Percentiles rank a stretch among this genome's conserved stretches.
These are phyloP conservation scores for Geophilus truncorum DNA, from an alignment of 2,888 invertebrate species.

Conservation along the genomic window DNA sequence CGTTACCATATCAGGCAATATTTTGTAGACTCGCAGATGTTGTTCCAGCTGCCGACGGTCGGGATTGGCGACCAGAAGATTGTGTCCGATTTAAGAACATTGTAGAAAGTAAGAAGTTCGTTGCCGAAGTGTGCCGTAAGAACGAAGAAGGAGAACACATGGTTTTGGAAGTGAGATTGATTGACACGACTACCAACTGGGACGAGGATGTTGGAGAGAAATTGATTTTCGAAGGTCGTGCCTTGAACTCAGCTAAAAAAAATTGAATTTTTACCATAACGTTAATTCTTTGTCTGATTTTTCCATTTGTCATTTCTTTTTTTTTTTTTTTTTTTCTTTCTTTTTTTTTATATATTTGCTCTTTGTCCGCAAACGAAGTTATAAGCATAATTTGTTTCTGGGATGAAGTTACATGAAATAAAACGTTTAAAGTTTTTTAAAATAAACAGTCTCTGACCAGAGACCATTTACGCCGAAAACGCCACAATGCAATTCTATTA, in stretches of 20 bases:
- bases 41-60: too few species aligned
- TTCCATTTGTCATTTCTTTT: neutral
- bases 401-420: too few species aligned
- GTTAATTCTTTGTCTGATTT: too few species aligned
- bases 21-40: constrained; percentile 59
- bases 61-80: constrained; percentile 69
- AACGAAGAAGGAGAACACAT: constrained; percentile 59
- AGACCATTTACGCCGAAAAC: too few species aligned
- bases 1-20: constrained; percentile 62
- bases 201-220: constrained; percentile 64
- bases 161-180: constrained; percentile 61
- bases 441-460: too few species aligned
- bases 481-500: too few species aligned
- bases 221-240: constrained; percentile 61
- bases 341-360: too few species aligned
- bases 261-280: neutral
- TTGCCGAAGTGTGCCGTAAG: constrained; percentile 57
- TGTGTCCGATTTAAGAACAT: constrained; percentile 66
- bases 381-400: too few species aligned
- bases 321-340: neutral
- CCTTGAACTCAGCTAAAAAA: constrained; percentile 41
- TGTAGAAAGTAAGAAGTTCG: constrained; percentile 64
- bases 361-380: too few species aligned
- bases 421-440: too few species aligned
- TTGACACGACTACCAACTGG: constrained; percentile 65